phyloP scores from a whole-genome alignment of 2,888 invertebrate species.

The Coelopa pilipes region DNA sequence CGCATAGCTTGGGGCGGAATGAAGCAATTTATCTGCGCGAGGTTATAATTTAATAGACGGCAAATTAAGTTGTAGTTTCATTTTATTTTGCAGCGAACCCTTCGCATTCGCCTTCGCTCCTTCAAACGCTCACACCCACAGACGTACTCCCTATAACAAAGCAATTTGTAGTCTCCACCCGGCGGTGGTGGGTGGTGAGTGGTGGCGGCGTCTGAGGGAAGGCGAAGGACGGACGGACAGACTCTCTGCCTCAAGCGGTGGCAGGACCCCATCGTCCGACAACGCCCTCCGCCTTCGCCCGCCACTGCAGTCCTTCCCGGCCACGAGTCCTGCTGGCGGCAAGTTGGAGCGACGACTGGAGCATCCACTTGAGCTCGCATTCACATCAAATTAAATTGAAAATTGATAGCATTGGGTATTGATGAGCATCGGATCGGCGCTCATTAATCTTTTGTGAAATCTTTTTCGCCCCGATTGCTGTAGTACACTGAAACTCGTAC shows the following conservation, averaged over 20 bases:
- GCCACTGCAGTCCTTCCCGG: not conserved
- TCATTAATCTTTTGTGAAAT: conserved; percentile 45
- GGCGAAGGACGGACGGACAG: not conserved
- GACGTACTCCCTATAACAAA: conserved; percentile 27
- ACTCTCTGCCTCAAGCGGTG: not conserved
- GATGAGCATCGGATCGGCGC: conserved; percentile 46
- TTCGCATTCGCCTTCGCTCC: conserved; percentile 10
- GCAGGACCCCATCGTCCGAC: not conserved
- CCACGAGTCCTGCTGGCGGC: not conserved
- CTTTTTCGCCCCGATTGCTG: not conserved
- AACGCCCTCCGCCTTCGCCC: not conserved
- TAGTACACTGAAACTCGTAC: not conserved
- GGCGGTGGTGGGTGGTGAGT: not conserved
- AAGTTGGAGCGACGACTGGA: not conserved
- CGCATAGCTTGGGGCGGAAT: too few relatives aligned
- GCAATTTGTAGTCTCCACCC: conserved; percentile 34
- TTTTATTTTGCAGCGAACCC: conserved; percentile 39
- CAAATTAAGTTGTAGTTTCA: conserved; percentile 43
- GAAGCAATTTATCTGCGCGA: conserved; percentile 25
- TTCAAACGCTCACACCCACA: not conserved
- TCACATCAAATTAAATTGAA: conserved; percentile 45
- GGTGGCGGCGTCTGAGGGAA: not conserved
- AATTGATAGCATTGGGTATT: conserved; percentile 44
- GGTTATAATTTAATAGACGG: conserved; percentile 42
- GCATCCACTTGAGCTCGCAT: conserved; percentile 23